Conservation (phyloP, 1,140 invertebrate species). For the honey bee (Apis mellifera) region Amel_HAv3.1 CM009945.2:676501-677000, state of each 20-base stretch:
- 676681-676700: conserved; percentile 82
- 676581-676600: conserved; percentile 85
- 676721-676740: conserved; percentile 78
- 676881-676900: conserved; percentile 89
- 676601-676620: conserved; percentile 92
- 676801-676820: conserved; percentile 90
- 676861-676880: conserved; percentile 90
- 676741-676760: conserved; percentile 88
- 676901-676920: conserved; percentile 93
- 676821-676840: conserved; percentile 95
- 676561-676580: conserved; percentile 73
- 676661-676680: conserved; percentile 86
- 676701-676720: conserved; percentile 80
- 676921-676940: conserved; percentile 85
- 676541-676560: conserved; percentile 47
- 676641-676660: conserved; percentile 85
- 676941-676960: conserved; percentile 72
- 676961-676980: conserved; percentile 46
- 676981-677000: conserved; percentile 64
- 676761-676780: conserved; percentile 94
- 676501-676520: conserved; percentile 60
- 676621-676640: conserved; percentile 90
- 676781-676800: conserved; percentile 81
- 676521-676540: conserved; percentile 66
- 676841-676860: conserved; percentile 95